phyloP scores from a whole-genome alignment of 2,797 vertebrate species.

The Rhinatrema bivittatum region DNA sequence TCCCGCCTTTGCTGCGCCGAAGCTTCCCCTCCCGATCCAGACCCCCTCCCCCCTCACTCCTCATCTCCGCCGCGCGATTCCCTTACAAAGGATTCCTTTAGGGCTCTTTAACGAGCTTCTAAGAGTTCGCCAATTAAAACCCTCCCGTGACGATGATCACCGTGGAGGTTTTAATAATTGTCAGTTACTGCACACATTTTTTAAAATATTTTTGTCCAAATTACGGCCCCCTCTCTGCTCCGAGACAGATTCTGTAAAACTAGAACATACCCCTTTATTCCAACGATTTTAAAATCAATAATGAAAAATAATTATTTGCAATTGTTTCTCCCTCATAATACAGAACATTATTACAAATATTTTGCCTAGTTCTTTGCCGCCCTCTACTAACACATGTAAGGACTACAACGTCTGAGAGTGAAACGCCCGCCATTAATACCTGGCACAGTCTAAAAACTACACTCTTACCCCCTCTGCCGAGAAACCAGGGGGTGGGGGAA shows the following conservation, averaged over 20 bases:
- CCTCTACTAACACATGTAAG: too few species aligned
- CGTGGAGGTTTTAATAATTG: background rate
- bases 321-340: slow-evolving; percentile 27
- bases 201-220: background rate
- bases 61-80: background rate
- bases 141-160: background rate
- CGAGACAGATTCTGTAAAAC: slow-evolving; percentile 23
- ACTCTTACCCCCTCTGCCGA: too few species aligned
- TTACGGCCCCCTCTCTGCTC: background rate
- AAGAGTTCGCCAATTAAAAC: too few species aligned
- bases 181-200: background rate
- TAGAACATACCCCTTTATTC: slow-evolving; percentile 38
- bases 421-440: background rate
- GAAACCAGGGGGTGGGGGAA: background rate
- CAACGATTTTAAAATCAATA: slow-evolving; percentile 41
- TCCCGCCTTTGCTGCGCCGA: too few species aligned
- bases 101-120: background rate
- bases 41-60: background rate
- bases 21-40: too few species aligned
- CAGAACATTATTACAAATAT: background rate
- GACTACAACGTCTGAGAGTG: too few species aligned
- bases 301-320: slow-evolving; percentile 41
- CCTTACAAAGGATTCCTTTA: slow-evolving; percentile 1
- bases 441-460: background rate
- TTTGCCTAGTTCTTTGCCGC: background rate